A percentile compares a stretch with the other conserved stretches of the same genome.
phyloP scores from a whole-genome alignment of 2,113 vertebrate species.

The Macaca mulatta region DNA sequence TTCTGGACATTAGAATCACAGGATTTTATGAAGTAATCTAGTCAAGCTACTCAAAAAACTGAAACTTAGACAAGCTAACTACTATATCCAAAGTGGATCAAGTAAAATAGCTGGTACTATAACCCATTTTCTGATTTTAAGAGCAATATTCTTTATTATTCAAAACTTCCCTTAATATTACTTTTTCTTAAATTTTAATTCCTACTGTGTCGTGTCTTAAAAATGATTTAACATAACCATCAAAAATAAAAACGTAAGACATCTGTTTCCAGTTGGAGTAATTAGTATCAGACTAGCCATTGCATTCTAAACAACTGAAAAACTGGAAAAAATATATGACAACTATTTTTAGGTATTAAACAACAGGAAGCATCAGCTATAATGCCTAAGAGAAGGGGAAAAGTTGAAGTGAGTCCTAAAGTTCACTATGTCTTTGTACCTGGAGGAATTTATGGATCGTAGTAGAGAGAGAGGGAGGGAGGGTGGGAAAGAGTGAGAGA shows the following conservation, averaged over 20 bases:
- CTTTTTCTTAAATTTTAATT: background rate
- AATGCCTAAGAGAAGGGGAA: background rate
- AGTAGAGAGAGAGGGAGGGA: background rate
- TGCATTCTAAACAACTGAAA: background rate
- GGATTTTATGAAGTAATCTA: background rate
- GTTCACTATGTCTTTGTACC: background rate
- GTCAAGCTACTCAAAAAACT: background rate
- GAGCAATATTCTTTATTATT: background rate
- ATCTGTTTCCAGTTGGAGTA: background rate
- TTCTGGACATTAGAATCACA: slow-evolving; percentile 1
- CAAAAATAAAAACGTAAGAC: background rate
- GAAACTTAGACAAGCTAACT: background rate
- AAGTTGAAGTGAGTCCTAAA: background rate
- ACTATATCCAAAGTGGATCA: background rate
- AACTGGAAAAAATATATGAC: background rate
- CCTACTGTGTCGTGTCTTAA: background rate
- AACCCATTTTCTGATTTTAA: background rate
- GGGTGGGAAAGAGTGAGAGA: too few species aligned
- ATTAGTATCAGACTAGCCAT: background rate
- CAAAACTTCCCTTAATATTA: background rate
- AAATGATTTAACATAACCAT: background rate
- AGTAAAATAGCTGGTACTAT: background rate
- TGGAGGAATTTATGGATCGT: background rate
- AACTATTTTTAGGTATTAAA: background rate
- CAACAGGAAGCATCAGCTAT: background rate